Evolutionary conservation across 1,140 invertebrate species (phyloP), one percentile per base, ranked within the genome.

Genomic region (Lepidotrigona ventralis): DNA sequence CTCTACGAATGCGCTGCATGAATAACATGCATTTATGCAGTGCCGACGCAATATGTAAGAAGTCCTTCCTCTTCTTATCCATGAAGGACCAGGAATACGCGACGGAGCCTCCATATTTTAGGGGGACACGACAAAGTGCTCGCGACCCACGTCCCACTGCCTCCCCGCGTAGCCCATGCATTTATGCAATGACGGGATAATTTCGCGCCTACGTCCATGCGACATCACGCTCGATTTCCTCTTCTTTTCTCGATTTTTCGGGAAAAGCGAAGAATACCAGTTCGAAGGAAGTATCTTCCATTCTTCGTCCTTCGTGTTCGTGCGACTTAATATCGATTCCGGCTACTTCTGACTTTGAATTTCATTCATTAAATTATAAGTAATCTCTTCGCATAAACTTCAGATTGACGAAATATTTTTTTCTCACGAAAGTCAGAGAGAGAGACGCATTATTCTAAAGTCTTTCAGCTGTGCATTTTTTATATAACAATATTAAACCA

Each of bases 161-260:
- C 66, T 75, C 66, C 73, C n/a, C 63, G 8, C 68, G 73, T 77
- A 80, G 79, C 83, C 90, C 80, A 91, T 91, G 88, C 90, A 91
- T 91, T 91, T 91, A 91, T 91, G 90, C 90, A 91, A 91, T 91
- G 84, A 90, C 88, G 85, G 88, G 90, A 91, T 91, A 91, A 91
- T 91, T 91, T 90, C 86, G 86, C 83, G 87, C 89, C 88, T 90
- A 90, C 83, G 85, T 76, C 84, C 84, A 83, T 83, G 76, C 86
- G 80, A 85, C 82, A 82, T 90, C 89, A 84, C 90, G 90, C 90
- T 90, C 90, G 85, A 90, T 91, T 91, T 91, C 84, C 84, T 72
- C 68, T 69, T 46, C 78, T 72, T 79, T 79, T 39, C 71, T 84
- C 82, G 75, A 83, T 84, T 81, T 33, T 82, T 58, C 54, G 23